Evolutionary conservation across 2,888 invertebrate genomes (phyloP).

Genomic region (Sipha maydis): DNA sequence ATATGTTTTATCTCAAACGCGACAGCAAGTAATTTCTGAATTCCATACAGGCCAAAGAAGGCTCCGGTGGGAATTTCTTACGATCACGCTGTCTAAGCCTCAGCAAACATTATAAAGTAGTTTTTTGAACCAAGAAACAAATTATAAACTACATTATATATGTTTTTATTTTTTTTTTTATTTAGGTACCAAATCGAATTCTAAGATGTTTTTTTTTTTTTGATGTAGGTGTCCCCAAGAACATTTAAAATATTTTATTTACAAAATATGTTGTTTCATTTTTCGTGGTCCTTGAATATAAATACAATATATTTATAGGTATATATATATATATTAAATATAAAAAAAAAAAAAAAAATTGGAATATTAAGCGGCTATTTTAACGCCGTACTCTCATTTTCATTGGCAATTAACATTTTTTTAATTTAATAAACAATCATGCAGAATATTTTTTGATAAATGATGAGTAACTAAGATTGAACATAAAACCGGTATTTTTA

Average conservation of each 20-base stretch:
- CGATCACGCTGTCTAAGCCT: neutral
- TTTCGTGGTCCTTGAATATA: too few relatives aligned
- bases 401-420: too few relatives aligned
- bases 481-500: too few relatives aligned
- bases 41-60: neutral
- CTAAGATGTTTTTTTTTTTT: neutral
- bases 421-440: too few relatives aligned
- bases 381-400: too few relatives aligned
- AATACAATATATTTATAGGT: too few relatives aligned
- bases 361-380: too few relatives aligned
- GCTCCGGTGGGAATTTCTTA: constrained; percentile 2
- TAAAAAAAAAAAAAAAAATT: too few relatives aligned
- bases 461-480: too few relatives aligned
- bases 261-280: too few relatives aligned
- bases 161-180: neutral
- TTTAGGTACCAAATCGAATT: neutral
- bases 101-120: neutral
- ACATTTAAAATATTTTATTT: neutral
- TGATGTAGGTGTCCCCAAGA: neutral
- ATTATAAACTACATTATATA: neutral
- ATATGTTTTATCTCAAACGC: neutral
- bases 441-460: too few relatives aligned
- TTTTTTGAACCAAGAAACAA: neutral
- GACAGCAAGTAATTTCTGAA: neutral
- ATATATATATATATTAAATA: too few relatives aligned